Conservation (phyloP, 2,113 vertebrate genomes). For the Polypterus bichir region DNA sequence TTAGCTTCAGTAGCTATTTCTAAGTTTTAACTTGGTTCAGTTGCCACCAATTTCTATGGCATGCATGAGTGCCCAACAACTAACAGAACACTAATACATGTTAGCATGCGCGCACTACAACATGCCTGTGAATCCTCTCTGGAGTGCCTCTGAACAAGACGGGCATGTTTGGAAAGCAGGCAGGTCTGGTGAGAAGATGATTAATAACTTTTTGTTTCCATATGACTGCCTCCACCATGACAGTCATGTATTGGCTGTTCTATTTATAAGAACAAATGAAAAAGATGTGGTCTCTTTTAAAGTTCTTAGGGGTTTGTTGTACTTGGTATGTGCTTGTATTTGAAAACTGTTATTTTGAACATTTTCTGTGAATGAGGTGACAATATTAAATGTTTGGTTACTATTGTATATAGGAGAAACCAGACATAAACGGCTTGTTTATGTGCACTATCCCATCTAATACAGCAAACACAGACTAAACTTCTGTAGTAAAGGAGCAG, state of each 20-base stretch:
- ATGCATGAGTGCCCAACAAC: slow-evolving; percentile 5
- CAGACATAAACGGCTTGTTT: too few relatives aligned
- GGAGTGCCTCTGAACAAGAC: not conserved
- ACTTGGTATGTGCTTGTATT: too few relatives aligned
- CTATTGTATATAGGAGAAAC: too few relatives aligned
- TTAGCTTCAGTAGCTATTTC: slow-evolving; percentile 18
- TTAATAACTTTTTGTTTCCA: slow-evolving; percentile 6
- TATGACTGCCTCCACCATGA: not conserved
- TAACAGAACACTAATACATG: slow-evolving; percentile 7
- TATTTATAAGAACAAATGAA: not conserved
- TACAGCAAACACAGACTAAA: too few relatives aligned
- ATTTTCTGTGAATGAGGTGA: too few relatives aligned
- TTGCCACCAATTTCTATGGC: slow-evolving; percentile 14
- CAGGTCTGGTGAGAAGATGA: slow-evolving; percentile 10
- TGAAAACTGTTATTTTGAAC: too few relatives aligned
- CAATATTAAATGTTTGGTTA: too few relatives aligned
- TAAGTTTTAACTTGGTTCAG: slow-evolving; percentile 6
- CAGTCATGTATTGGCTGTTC: not conserved
- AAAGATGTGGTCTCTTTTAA: not conserved
- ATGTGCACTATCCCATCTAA: too few relatives aligned
- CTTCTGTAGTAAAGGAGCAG: too few relatives aligned
- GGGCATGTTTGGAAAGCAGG: not conserved
- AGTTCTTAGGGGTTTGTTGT: too few relatives aligned
- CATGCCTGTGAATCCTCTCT: slow-evolving; percentile 3
- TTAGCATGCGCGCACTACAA: slow-evolving; percentile 17